A percentile compares a stretch with the other conserved stretches of the same genome.
Conservation (phyloP, 2,797 vertebrate species). For the Otolemur crassicaudatus region DNA sequence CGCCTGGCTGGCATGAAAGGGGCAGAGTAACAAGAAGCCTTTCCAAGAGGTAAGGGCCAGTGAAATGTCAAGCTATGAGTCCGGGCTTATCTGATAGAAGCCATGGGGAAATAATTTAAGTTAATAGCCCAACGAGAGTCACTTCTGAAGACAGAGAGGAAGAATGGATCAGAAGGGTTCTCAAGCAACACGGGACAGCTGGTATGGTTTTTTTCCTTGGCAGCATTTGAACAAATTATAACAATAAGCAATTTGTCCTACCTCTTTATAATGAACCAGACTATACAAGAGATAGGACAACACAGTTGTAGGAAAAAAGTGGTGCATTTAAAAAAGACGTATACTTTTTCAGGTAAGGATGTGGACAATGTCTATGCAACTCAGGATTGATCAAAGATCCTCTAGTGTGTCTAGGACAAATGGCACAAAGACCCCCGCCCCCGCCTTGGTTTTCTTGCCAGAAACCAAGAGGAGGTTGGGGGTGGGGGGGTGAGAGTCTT, state of each 20-base stretch:
- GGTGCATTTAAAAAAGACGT: not conserved
- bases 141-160: conserved; percentile 35
- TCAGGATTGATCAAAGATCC: conserved; percentile 26
- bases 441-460: not conserved
- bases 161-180: not conserved
- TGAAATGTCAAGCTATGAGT: not conserved
- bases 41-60: not conserved
- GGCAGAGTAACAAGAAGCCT: not conserved
- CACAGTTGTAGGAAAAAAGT: not conserved
- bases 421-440: no score
- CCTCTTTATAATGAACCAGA: not conserved
- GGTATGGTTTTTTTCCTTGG: not conserved
- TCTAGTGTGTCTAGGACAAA: not conserved
- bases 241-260: conserved; percentile 1
- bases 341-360: conserved; percentile 38
- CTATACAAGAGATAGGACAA: not conserved
- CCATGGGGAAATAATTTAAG: not conserved
- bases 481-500: not conserved
- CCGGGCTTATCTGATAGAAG: not conserved
- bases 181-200: not conserved
- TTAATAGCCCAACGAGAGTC: not conserved
- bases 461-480: not conserved
- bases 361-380: not conserved
- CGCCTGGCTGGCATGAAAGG: not conserved
- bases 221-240: not conserved